Evolutionary conservation across 2,888 invertebrate species (phyloP), one percentile per base, ranked within the genome.

Genomic region (Branchellion lobata): DNA sequence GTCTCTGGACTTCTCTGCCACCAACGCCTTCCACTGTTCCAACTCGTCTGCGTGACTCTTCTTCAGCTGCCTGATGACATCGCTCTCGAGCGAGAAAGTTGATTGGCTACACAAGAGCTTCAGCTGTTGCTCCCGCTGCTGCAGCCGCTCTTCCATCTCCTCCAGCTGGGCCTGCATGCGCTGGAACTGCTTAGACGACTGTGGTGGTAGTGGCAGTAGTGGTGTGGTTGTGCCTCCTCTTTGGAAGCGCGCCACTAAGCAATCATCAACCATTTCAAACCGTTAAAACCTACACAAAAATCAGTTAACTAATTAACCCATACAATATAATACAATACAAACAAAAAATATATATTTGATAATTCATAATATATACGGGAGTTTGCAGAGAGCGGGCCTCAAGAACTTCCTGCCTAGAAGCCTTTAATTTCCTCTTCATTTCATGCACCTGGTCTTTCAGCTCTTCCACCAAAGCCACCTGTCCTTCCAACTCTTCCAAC

Each of bases 1-100:
- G n/a, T 77, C 77, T 14, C 34, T 33, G 18, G 53, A 47, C 65
- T 77, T 77, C 33, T 77, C 77, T 21, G 40, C 34, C 8, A 77
- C 77, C 57, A 77, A 18, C 3, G n/a, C 53, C 40, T 61, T 77
- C 77, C 77, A 77, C 36, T 31, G 31, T 18, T 34, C 40, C 27
- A 31, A 27, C 36, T 77, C 77, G 1, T 75, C 75, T 51, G n/a
- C 34, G 5, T 53, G 57, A 5, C 47, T 34, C 31, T 21, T 21
- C 51, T 53, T 51, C 8, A 75, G 11, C 33, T 27, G 27, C 34
- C 65, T 65, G 11, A 57, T n/a, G 31, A 33, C n/a, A 65, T 57
- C 61, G 21, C 61, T n/a, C 3, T 57, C 61, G 24, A 14, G 24
- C 3, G 61, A 8, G n/a, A n/a, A 57, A n/a, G 14, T n/a, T 57